Percentiles rank a stretch among this genome's conserved stretches.
These are phyloP conservation scores for Lampris megalopsis DNA, from an alignment of 2,113 vertebrate species.

Conservation along the genomic window DNA sequence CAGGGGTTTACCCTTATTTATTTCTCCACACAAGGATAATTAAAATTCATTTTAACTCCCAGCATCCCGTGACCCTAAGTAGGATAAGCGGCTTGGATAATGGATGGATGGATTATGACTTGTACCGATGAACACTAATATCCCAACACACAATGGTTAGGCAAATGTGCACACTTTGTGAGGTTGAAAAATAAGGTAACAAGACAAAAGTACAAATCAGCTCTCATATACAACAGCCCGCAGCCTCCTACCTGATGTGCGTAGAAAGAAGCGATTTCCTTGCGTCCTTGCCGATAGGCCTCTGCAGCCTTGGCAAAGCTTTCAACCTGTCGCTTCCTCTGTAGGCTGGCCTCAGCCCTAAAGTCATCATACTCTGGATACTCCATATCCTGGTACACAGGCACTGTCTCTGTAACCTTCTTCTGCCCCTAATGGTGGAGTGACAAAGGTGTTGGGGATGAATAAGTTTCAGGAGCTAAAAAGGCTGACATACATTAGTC, in stretches of 20 bases:
- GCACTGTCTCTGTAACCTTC: conserved; percentile 32
- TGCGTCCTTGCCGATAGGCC: conserved; percentile 89
- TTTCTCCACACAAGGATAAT: too few species aligned
- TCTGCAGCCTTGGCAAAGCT: conserved; percentile 91
- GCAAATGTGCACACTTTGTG: too few species aligned
- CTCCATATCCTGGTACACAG: conserved; percentile 88
- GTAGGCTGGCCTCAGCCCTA: conserved; percentile 91
- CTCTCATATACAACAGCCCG: background rate
- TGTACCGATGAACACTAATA: too few species aligned
- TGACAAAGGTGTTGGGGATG: background rate
- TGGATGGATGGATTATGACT: too few species aligned
- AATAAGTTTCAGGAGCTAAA: background rate
- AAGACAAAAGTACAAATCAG: too few species aligned
- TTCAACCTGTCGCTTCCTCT: conserved; percentile 88
- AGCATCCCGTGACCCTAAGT: too few species aligned
- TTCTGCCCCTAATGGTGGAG: conserved; percentile 63
- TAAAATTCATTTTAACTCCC: too few species aligned
- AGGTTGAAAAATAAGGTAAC: too few species aligned
- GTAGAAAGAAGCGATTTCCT: conserved; percentile 93
- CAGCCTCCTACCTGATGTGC: conserved; percentile 87
- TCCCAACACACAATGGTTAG: too few species aligned
- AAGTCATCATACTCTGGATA: conserved; percentile 93
- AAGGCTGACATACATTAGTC: background rate
- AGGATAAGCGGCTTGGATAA: too few species aligned
- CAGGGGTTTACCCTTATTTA: too few species aligned